phyloP scores from a whole-genome alignment of 2,888 invertebrate genomes.

The Acrobasis repandana region DNA sequence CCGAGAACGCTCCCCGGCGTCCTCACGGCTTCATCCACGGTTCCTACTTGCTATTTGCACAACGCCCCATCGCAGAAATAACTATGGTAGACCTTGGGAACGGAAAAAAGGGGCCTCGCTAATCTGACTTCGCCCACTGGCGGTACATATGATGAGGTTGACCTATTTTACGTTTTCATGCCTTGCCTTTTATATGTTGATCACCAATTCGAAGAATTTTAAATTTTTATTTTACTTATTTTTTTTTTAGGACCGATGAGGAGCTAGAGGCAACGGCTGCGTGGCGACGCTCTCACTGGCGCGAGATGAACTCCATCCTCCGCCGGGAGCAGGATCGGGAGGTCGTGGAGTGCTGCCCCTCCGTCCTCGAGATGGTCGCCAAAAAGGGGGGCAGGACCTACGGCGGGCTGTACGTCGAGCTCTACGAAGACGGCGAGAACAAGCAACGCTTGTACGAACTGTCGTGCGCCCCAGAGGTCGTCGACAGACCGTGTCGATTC shows the following conservation, averaged over 20 bases:
- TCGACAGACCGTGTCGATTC: slow-evolving; percentile 88
- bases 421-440: slow-evolving; percentile 88
- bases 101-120: too few relatives aligned
- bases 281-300: slow-evolving; percentile 83
- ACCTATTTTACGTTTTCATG: too few relatives aligned
- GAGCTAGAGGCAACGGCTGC: slow-evolving; percentile 67
- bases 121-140: too few relatives aligned
- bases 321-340: slow-evolving; percentile 79
- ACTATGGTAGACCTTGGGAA: too few relatives aligned
- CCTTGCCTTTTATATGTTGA: too few relatives aligned
- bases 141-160: too few relatives aligned
- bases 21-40: too few relatives aligned
- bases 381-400: slow-evolving; percentile 90
- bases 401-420: slow-evolving; percentile 87
- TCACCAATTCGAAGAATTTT: neutral
- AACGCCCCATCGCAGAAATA: too few relatives aligned
- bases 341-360: slow-evolving; percentile 91
- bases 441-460: slow-evolving; percentile 90
- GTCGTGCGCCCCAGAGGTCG: slow-evolving; percentile 88
- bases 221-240: neutral
- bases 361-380: slow-evolving; percentile 88
- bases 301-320: slow-evolving; percentile 85
- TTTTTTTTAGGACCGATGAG: slow-evolving; percentile 70
- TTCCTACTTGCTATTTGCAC: too few relatives aligned
- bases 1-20: too few relatives aligned